These are phyloP conservation scores for Charina bottae DNA, from an alignment of 2,113 vertebrate genomes.

Conservation along the genomic window DNA sequence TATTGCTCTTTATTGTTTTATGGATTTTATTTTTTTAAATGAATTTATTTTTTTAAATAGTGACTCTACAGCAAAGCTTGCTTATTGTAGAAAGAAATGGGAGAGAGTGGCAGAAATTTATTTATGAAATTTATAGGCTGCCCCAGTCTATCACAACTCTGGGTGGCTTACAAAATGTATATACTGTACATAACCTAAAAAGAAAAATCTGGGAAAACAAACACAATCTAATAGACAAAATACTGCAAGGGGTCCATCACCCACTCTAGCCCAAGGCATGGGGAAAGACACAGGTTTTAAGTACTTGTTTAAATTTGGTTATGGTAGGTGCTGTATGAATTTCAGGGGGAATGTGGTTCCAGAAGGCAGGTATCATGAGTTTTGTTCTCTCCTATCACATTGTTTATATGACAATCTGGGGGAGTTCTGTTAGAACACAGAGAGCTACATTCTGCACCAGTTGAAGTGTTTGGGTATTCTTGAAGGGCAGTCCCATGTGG, in stretches of 20 bases:
- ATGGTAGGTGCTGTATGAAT: background rate
- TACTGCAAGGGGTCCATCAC: background rate
- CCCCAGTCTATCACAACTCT: no score
- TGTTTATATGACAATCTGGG: background rate
- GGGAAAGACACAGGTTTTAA: background rate
- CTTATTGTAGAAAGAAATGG: background rate
- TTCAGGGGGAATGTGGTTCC: background rate
- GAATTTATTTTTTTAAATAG: background rate
- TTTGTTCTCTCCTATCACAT: background rate
- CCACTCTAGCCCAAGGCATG: background rate
- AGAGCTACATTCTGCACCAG: background rate
- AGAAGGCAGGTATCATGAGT: background rate
- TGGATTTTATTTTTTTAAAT: background rate
- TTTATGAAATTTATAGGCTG: background rate
- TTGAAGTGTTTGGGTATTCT: background rate
- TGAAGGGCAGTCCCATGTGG: background rate
- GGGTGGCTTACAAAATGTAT: no score
- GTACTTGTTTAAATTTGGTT: background rate
- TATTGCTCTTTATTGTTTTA: background rate
- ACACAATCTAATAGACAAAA: background rate
- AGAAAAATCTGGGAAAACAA: background rate
- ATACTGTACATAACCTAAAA: no score
- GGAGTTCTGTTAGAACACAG: background rate
- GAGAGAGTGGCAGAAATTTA: background rate
- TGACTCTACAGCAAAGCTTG: background rate